Base-by-base conservation (phyloP, 2,888 invertebrate genomes). In the Unio pictorum region DNA sequence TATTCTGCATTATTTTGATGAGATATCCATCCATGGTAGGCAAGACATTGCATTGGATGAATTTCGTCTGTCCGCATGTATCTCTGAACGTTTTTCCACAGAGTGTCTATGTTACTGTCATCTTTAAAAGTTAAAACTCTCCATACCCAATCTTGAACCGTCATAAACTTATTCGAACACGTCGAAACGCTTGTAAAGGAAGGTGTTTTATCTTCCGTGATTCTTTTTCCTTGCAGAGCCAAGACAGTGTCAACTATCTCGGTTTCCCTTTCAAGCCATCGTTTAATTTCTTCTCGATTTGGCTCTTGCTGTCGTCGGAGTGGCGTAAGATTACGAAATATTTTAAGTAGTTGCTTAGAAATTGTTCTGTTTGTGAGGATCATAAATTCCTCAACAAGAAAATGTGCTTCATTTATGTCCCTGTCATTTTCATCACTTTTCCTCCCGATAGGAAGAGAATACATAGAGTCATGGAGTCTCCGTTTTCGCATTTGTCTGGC, bases 301-400 rank as follows among this genome's bases (percentile, higher is more conserved):
- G 81, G 78, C 11, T 71, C 61, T 20, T 64, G 66, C 20, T 79
- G 79, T 61, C 74, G 73, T 11, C 76, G 71, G 11, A 82, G 67
- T 4, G 78, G 78, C n/a, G 71, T 30, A 56, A 55, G 18, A 6
- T 61, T 59, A 26, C 60, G 68, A 58, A 62, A 74, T 55, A 55
- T 62, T 18, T 61, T 18, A 18, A 61, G 61, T 15, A 81, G 61
- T 11, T 55, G 58, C 60, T 66, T 18, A 18, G 73, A 78, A 45
- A 81, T 67, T 26, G 54, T 26, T 18, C 28, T 54, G 66, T 81
- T 81, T 57, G 81, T 67, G 62, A 71, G 59, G 2, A 79, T 67
- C 78, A 80, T 75, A 61, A 79, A 71, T 59, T 81, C 81, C 28
- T 78, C 79, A 3, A 80, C 71, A 26, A 80, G 66, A 55, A 64